Percentiles rank a stretch among this genome's conserved stretches.
Evolutionary conservation across 2,797 vertebrate species (phyloP).

Genomic region (Morus bassanus): DNA sequence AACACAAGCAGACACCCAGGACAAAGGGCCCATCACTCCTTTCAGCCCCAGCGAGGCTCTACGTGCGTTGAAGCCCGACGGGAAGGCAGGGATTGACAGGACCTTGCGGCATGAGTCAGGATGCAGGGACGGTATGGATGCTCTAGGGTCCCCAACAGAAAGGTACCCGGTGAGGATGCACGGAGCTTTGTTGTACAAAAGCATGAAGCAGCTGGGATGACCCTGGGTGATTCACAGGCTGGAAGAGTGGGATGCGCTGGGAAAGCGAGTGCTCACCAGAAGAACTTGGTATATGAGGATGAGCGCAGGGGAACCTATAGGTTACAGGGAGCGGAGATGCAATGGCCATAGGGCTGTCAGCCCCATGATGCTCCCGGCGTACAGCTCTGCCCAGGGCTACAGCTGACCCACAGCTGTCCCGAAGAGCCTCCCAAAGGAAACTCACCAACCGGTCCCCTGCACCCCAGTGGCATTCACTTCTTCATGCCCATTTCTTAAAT

Average conservation of each 20-base stretch:
- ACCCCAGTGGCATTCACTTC: accelerated
- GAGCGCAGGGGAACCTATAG: accelerated
- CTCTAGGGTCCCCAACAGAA: accelerated
- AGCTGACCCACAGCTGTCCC: neutral
- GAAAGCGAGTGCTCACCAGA: accelerated
- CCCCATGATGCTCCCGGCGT: accelerated
- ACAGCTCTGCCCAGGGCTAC: neutral
- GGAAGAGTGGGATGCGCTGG: neutral
- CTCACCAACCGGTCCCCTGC: accelerated
- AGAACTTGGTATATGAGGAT: neutral
- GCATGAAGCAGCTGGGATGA: neutral
- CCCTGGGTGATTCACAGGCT: accelerated
- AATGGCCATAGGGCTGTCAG: accelerated
- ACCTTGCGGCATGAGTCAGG: accelerated
- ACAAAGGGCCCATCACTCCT: slow-evolving; percentile 10
- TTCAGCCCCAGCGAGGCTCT: neutral
- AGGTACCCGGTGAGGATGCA: accelerated
- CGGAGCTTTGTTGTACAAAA: accelerated
- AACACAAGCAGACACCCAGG: neutral
- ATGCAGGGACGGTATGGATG: accelerated
- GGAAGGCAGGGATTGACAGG: neutral
- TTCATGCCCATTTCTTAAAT: neutral
- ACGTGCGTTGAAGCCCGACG: accelerated
- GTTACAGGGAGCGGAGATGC: accelerated
- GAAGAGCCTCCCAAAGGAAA: neutral